These are phyloP conservation scores for Callipepla californica DNA, from an alignment of 2,113 vertebrate species.

Conservation along the genomic window DNA sequence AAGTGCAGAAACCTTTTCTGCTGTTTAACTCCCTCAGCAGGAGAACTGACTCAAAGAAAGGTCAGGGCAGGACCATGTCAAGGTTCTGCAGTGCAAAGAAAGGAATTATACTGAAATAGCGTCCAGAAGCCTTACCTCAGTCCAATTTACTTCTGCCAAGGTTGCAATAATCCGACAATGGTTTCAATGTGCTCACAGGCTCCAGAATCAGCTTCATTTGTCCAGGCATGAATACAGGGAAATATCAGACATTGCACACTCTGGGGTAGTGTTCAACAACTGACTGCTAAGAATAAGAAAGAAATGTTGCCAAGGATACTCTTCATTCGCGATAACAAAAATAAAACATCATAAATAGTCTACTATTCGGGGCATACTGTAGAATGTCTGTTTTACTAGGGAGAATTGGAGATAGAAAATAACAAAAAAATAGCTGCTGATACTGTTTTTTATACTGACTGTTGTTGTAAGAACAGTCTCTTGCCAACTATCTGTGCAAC, in stretches of 20 bases:
- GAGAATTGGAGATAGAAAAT: neutral
- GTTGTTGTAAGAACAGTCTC: neutral
- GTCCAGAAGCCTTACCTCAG: neutral
- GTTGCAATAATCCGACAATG: neutral
- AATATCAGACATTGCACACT: neutral
- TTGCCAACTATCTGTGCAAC: neutral
- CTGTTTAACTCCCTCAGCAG: constrained; percentile 41
- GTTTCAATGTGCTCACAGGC: neutral
- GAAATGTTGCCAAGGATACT: neutral
- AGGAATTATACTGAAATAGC: neutral
- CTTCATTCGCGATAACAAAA: neutral
- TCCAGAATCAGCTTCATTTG: neutral
- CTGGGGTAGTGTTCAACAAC: neutral
- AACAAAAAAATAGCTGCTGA: neutral
- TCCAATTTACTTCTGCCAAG: constrained; percentile 37
- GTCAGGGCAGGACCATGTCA: constrained; percentile 10
- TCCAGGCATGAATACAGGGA: neutral
- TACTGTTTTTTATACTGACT: neutral
- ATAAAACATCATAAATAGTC: neutral
- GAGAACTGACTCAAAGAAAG: constrained; percentile 45
- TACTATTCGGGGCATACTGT: neutral
- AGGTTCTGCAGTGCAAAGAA: neutral
- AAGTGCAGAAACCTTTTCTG: neutral
- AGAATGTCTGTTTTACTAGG: neutral
- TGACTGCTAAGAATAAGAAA: neutral